phyloP scores from a whole-genome alignment of 2,113 vertebrate species.

The Microtus montanus region DNA sequence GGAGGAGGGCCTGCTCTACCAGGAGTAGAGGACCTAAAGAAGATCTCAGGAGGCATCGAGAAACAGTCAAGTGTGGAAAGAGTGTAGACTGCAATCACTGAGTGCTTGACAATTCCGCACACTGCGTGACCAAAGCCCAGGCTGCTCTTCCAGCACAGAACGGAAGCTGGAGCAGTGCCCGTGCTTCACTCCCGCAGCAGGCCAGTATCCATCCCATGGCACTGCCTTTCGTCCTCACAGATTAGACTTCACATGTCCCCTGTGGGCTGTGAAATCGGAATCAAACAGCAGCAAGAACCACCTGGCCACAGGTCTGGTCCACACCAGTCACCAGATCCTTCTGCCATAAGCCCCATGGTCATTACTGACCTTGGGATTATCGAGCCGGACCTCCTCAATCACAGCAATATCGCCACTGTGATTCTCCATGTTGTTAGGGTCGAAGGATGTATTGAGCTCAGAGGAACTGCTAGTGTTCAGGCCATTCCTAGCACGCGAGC shows the following conservation, averaged over 20 bases:
- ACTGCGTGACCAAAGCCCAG: not conserved
- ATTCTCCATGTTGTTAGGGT: too few relatives aligned
- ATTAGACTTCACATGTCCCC: not conserved
- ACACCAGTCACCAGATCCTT: rapidly evolving
- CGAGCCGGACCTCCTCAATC: too few relatives aligned
- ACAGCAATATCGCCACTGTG: too few relatives aligned
- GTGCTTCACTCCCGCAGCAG: not conserved
- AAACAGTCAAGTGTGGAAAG: not conserved
- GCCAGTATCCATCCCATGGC: not conserved
- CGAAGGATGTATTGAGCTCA: too few relatives aligned
- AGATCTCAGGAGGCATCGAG: not conserved
- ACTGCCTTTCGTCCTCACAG: not conserved
- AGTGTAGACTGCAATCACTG: not conserved
- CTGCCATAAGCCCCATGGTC: too few relatives aligned
- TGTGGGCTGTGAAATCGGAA: not conserved
- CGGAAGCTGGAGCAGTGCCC: not conserved
- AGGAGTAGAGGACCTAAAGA: not conserved
- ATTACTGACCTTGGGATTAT: too few relatives aligned
- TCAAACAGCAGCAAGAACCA: not conserved
- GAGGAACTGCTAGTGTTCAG: too few relatives aligned
- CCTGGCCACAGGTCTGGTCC: rapidly evolving
- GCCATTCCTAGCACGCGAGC: too few relatives aligned
- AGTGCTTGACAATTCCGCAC: rapidly evolving
- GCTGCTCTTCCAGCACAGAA: not conserved
- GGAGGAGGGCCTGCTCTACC: not conserved